Conservation (phyloP, 2,888 invertebrate genomes). For the Dichetophora obliterata region DNA sequence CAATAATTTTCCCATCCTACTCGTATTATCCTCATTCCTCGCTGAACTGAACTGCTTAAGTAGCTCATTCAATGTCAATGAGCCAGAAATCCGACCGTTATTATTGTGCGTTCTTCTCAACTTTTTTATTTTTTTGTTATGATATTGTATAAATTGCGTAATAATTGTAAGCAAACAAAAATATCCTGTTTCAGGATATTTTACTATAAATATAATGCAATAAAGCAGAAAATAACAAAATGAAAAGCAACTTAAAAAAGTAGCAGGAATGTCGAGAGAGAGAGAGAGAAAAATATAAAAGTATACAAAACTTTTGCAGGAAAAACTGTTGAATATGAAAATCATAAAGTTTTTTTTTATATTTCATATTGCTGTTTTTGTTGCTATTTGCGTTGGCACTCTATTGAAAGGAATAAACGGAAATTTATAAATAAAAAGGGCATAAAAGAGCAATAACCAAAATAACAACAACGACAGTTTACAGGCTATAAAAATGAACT, state of each 20-base stretch:
- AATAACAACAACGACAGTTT: constrained; percentile 3
- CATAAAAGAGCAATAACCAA: neutral
- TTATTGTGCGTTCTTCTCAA: too few species aligned
- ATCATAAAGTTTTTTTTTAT: neutral
- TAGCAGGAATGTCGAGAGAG: neutral
- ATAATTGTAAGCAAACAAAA: constrained; percentile 22
- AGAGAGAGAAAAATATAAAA: neutral
- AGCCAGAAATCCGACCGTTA: neutral
- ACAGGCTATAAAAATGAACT: neutral
- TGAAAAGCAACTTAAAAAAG: neutral
- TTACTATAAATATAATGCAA: constrained; percentile 11
- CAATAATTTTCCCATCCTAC: too few species aligned
- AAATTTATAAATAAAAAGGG: neutral
- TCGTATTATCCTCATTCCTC: too few species aligned
- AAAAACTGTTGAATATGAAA: constrained; percentile 20
- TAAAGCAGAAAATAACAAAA: constrained; percentile 10
- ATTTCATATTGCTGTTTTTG: neutral
- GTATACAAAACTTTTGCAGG: constrained; percentile 3
- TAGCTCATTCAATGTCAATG: neutral
- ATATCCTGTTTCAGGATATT: neutral
- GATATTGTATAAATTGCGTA: constrained; percentile 23
- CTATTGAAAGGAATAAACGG: neutral
- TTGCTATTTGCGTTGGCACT: neutral
- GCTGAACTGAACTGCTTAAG: neutral
- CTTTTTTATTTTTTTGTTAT: too few species aligned